Base-by-base conservation (phyloP, 2,888 invertebrate species). In the Spisula subtruncata region DNA sequence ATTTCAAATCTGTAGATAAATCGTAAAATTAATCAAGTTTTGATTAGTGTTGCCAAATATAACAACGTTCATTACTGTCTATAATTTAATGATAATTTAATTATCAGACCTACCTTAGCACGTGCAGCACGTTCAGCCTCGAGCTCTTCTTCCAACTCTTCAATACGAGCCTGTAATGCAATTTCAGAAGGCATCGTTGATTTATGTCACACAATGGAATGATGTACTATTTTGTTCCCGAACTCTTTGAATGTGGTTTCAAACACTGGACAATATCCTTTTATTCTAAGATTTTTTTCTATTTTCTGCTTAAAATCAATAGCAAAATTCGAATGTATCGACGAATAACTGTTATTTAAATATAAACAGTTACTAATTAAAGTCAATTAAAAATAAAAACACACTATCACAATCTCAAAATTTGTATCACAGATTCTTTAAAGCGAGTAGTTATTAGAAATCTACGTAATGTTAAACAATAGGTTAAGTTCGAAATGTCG, bases 111-210 rank as follows among this genome's bases (percentile, higher is more conserved):
- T 87, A 95, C 97, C 97, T 99, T 99, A 96, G 99, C 98, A 96
- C 99, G 98, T 94, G 99, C 99, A 97, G 99, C 99, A 97, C 99
- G 98, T 97, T 99, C 99, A 95, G 99, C 99, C 97, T 99, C 99
- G 95, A 99, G 98, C 97, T 99, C 99, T 97, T 99, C 99, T 97
- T 99, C 99, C 96, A 99, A 98, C 97, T 99, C 99, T 97, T 99
- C 99, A 97, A 99, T 99, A 97, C 99, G 96, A 98, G 97, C 92
- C 92, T 92, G 92, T 86, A 92, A 92, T 81, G 20, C 14, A 35
- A 75, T 20, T 29, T 85, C 81, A 75, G 85, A 83, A 41, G 90
- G 89, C 92, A 91, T 90, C 32, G 16, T 75, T 75, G 35, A 75
- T 32, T 75, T 35, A 66, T 90, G 29, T 51, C 51, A 2, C 20